Evolutionary conservation across 2,797 vertebrate species (phyloP).

Genomic region (Anguilla anguilla): DNA sequence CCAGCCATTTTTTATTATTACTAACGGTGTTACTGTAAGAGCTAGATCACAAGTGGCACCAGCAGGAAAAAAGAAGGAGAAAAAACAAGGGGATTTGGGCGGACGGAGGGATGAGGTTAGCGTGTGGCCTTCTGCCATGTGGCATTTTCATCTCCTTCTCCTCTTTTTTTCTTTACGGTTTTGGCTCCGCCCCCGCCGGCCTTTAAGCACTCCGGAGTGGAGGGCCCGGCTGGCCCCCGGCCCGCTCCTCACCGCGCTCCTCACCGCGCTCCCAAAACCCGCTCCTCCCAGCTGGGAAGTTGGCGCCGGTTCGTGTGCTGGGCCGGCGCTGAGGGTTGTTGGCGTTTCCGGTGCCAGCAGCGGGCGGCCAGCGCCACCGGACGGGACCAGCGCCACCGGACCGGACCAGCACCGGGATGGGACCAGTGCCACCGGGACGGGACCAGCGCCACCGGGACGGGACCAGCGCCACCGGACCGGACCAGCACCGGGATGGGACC

Average conservation of each 20-base stretch:
- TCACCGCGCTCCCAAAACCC: conserved; percentile 26
- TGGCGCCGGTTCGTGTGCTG: conserved; percentile 35
- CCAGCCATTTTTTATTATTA: conserved; percentile 23
- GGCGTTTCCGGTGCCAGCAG: no score
- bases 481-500: no score
- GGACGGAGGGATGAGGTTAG: conserved; percentile 21
- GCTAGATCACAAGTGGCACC: conserved; percentile 19
- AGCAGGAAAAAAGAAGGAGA: neutral
- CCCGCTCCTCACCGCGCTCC: conserved; percentile 16
- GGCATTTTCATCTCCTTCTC: conserved; percentile 40
- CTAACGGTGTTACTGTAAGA: conserved; percentile 40
- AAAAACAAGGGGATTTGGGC: conserved; percentile 34
- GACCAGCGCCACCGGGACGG: no score
- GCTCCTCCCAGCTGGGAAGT: conserved; percentile 49
- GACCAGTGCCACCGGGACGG: no score
- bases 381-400: no score
- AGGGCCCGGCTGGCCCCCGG: conserved; percentile 22
- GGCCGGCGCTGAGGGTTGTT: neutral
- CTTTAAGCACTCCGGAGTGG: conserved; percentile 27
- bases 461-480: no score
- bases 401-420: no score
- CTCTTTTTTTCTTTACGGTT: conserved; percentile 29
- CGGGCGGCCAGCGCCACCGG: no score
- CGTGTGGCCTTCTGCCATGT: conserved; percentile 43
- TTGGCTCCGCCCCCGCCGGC: conserved; percentile 24